Conservation (phyloP, 1,140 invertebrate species). For the Eufriesea mexicana region DNA sequence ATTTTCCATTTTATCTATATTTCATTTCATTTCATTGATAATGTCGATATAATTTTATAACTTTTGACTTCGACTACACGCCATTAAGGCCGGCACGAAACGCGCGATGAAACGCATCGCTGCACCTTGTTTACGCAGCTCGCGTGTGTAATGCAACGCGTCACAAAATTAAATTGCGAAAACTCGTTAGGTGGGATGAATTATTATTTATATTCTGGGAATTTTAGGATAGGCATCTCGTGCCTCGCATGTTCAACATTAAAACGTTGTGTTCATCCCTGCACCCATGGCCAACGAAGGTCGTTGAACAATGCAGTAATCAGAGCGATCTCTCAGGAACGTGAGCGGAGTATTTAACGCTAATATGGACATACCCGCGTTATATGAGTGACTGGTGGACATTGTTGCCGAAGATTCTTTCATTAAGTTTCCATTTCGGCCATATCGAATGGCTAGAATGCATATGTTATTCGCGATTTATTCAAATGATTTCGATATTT, state of each 20-base stretch:
- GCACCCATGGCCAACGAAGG: background rate
- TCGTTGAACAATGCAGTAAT: slow-evolving; percentile 24
- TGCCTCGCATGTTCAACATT: slow-evolving; percentile 9
- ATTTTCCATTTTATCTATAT: no score
- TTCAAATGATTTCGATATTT: no score
- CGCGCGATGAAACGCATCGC: slow-evolving; percentile 23
- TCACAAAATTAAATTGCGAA: slow-evolving; percentile 34
- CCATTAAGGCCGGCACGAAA: background rate
- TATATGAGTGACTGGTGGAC: background rate
- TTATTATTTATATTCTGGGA: slow-evolving; percentile 37
- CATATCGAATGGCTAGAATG: background rate
- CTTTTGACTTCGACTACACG: background rate
- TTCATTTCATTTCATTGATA: background rate
- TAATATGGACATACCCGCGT: background rate
- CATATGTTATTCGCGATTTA: no score
- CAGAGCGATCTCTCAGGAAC: slow-evolving; percentile 19
- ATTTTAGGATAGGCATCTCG: slow-evolving; percentile 23
- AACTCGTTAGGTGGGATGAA: slow-evolving; percentile 24
- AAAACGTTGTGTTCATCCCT: slow-evolving; percentile 10
- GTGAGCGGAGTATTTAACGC: slow-evolving; percentile 18
- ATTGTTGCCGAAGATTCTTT: background rate
- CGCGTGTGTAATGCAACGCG: slow-evolving; percentile 8
- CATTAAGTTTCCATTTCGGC: background rate
- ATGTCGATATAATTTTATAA: background rate
- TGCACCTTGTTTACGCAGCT: background rate